These are phyloP conservation scores for Drosophila neoperkinsi DNA, from an alignment of 2,888 invertebrate genomes.

Conservation along the genomic window DNA sequence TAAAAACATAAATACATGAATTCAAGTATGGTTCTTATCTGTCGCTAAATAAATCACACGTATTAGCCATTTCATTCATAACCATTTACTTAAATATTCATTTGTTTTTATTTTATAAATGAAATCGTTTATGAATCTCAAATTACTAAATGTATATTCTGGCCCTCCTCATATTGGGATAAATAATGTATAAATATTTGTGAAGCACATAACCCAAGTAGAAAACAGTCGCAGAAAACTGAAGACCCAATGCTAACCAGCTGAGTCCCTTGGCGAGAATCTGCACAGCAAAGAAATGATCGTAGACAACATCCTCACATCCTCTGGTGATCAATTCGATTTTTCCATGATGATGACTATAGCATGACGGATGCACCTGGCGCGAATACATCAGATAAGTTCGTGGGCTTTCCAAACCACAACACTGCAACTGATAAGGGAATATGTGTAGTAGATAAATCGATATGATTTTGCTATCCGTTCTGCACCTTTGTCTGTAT, in stretches of 20 bases:
- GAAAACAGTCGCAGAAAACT: not conserved
- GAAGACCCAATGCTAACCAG: conserved; percentile 21
- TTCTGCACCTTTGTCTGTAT: conserved; percentile 24
- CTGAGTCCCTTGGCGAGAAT: conserved; percentile 11
- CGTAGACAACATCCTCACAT: conserved; percentile 27
- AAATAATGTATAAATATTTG: not conserved
- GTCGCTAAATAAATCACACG: conserved; percentile 50
- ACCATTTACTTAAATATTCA: conserved; percentile 8
- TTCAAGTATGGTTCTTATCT: conserved; percentile 42
- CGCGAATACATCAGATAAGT: conserved; percentile 42
- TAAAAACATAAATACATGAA: conserved; percentile 47
- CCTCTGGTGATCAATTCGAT: conserved; percentile 32
- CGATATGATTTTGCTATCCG: not conserved
- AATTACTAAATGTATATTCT: not conserved
- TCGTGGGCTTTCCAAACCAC: conserved; percentile 51
- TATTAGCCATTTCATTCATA: conserved; percentile 21
- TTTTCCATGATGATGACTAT: not conserved
- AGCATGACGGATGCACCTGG: conserved; percentile 37
- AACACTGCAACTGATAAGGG: conserved; percentile 39
- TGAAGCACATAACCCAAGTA: not conserved
- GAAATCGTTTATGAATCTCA: not conserved
- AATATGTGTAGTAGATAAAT: not conserved
- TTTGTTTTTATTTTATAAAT: not conserved
- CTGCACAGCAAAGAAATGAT: conserved; percentile 11
- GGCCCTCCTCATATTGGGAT: not conserved